Conservation (phyloP, 2,113 vertebrate species). For the Crotalus helleri region DNA sequence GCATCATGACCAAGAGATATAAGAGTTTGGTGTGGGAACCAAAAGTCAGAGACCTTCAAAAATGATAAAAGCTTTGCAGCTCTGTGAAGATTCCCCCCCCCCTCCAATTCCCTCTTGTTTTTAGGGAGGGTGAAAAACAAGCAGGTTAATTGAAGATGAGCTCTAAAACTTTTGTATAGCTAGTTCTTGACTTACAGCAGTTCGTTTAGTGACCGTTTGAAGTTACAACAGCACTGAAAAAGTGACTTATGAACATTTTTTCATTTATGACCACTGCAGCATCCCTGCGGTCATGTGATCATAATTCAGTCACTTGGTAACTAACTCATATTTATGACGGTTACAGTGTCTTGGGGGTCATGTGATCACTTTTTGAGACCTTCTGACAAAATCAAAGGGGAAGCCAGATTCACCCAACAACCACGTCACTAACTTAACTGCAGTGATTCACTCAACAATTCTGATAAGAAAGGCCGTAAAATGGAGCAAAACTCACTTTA, state of each 20-base stretch:
- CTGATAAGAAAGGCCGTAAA: neutral
- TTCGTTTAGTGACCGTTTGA: neutral
- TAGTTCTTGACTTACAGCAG: neutral
- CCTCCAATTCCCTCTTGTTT: neutral
- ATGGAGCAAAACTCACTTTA: neutral
- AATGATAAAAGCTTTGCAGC: neutral
- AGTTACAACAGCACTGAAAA: neutral
- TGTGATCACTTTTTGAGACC: neutral
- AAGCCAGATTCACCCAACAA: neutral
- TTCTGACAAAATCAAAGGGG: neutral
- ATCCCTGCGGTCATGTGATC: neutral
- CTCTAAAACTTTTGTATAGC: neutral
- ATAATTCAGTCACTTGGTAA: neutral
- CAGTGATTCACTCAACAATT: neutral
- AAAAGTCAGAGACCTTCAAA: neutral
- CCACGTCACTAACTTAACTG: neutral
- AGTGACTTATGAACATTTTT: neutral
- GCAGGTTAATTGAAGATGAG: neutral
- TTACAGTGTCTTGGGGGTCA: neutral
- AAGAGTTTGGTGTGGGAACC: neutral
- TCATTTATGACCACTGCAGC: neutral
- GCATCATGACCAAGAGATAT: neutral
- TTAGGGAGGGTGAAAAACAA: neutral
- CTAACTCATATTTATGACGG: neutral
- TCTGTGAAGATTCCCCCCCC: neutral